phyloP scores from a whole-genome alignment of 2,888 invertebrate species.

The Erpobdella octoculata region DNA sequence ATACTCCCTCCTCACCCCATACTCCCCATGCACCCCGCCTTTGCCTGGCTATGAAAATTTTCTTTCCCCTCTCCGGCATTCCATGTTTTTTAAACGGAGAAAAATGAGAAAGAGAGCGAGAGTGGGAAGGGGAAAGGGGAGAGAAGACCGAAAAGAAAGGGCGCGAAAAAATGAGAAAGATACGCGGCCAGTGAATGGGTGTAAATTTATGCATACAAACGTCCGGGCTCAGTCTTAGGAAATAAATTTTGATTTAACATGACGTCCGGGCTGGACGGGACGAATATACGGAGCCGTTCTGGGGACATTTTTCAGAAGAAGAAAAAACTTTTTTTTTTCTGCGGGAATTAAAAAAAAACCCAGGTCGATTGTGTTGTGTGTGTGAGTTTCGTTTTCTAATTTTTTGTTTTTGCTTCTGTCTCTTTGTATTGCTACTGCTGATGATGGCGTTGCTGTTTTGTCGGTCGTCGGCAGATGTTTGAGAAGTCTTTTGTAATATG shows the following conservation, averaged over 20 bases:
- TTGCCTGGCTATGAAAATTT: no score
- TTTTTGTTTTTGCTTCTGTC: background rate
- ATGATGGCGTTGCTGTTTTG: background rate
- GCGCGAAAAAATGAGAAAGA: background rate
- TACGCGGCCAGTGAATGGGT: background rate
- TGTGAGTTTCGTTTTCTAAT: background rate
- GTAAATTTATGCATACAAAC: slow-evolving; percentile 10
- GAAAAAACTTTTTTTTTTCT: background rate
- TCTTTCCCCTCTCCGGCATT: no score
- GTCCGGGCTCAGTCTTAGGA: background rate
- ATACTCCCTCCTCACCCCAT: no score
- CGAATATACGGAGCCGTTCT: background rate
- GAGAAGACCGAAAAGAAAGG: background rate
- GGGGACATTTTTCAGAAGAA: background rate
- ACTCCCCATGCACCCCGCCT: no score
- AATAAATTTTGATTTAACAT: background rate
- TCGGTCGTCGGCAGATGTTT: background rate
- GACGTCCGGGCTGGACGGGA: background rate
- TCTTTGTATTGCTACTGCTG: background rate
- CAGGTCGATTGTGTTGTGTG: no score
- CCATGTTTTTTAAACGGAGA: no score
- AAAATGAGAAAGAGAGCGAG: background rate
- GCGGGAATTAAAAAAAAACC: background rate
- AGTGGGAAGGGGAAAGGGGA: background rate
- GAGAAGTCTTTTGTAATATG: background rate